A percentile compares a stretch with the other conserved stretches of the same genome.
These are phyloP conservation scores for Opisthocomus hoazin DNA, from an alignment of 2,113 vertebrate species.

Conservation along the genomic window DNA sequence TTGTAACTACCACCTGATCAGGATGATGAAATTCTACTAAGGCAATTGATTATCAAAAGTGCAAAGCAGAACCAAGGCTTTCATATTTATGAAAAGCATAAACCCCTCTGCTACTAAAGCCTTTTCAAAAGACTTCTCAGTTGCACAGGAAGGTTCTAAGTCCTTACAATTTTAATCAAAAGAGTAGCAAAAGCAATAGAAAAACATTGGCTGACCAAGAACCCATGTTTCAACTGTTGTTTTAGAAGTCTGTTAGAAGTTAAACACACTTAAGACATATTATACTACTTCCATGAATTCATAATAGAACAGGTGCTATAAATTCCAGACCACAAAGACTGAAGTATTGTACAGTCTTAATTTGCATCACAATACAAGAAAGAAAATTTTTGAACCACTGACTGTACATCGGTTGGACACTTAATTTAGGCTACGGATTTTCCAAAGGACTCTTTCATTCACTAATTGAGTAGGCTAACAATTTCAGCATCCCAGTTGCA, in stretches of 20 bases:
- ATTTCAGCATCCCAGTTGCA: background rate
- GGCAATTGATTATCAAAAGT: background rate
- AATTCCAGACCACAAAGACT: background rate
- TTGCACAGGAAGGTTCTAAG: background rate
- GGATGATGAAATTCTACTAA: constrained; percentile 28
- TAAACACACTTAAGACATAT: background rate
- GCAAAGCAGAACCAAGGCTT: background rate
- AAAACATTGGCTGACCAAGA: background rate
- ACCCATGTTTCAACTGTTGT: background rate
- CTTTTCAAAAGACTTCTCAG: background rate
- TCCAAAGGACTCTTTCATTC: background rate
- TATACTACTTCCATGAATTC: background rate
- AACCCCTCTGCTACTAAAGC: background rate
- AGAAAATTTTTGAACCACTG: background rate
- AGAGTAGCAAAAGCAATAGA: background rate
- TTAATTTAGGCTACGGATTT: background rate
- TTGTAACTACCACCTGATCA: constrained; percentile 43
- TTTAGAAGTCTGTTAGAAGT: background rate
- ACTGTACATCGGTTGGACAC: background rate
- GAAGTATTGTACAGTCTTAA: background rate
- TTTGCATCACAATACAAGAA: background rate
- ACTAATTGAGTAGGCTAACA: background rate
- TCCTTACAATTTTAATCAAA: background rate
- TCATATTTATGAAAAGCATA: background rate
- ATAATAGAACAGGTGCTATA: background rate